Base-by-base conservation (phyloP, 2,888 invertebrate genomes). In the Labia minor region DNA sequence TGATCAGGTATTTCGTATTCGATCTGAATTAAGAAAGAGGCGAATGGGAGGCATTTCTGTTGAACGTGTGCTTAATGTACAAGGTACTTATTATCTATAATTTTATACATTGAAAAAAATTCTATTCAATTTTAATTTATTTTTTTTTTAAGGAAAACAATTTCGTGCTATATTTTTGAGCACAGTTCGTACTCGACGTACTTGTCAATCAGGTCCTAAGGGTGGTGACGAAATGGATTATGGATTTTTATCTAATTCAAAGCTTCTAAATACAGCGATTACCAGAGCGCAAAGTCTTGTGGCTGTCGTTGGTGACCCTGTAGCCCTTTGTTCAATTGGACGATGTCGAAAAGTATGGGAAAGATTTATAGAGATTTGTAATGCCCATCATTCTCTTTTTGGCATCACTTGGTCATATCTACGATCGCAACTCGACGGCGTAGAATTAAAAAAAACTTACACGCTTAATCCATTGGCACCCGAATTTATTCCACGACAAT, bases 301-400 rank as follows among this genome's bases (percentile, higher is more conserved):
- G 0, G 89, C 89, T 1, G 90, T 92, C 14, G 88, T 92, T 1
- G 92, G 92, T 0, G 92, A 92, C 78, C 91, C 92, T 0, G 85
- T 91, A 0, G 89, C 90, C 0, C 78, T 92, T 10, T 88, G 90
- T 73, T 87, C 90, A 0, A 83, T 90, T 64, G 92, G 92, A 6
- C 83, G 87, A 69, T 91, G 91, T 77, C 84, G 88, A 70, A 87
- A 88, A 78, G 84, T 90, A 0, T 92, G 92, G 92, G 89, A 89
- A 74, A 81, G 86, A 66, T 89, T 88, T 75, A 81, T 92, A 69
- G 85, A 86, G 73, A 85, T 85, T 65, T 88, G 88, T 73, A 83
- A 86, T 73, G 82, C 85, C 73, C 86, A 87, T 73, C 82, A 83
- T 69, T 88, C 88, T 70, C 79, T 89, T 21, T 85, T 84, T 75